Conservation (phyloP, 2,113 vertebrate genomes). For the Coptodon rendalli region DNA sequence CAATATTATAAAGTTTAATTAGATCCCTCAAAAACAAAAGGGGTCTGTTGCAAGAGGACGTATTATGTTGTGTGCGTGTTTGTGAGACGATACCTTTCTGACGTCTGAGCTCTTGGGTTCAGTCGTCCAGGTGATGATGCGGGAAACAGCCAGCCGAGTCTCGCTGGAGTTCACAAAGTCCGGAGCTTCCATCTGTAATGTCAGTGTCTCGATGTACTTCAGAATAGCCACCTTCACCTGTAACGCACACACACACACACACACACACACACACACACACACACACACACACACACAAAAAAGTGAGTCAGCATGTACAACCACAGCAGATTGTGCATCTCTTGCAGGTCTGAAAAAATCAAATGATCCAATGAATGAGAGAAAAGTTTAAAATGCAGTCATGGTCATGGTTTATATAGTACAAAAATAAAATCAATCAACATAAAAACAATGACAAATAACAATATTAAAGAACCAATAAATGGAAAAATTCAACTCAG, state of each 20-base stretch:
- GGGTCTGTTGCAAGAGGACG: not conserved
- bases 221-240: constrained; percentile 97
- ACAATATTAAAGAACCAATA: not conserved
- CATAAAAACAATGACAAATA: constrained; percentile 1
- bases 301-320: constrained; percentile 2
- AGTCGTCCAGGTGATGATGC: constrained; percentile 96
- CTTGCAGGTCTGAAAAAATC: constrained; percentile 36
- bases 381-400: not conserved
- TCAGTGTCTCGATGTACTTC: constrained; percentile 93
- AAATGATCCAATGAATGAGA: constrained; percentile 24
- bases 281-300: not conserved
- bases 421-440: not conserved
- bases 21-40: not conserved
- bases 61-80: not conserved
- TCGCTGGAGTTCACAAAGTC: constrained; percentile 97
- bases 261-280: not conserved
- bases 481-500: constrained; percentile 26
- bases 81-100: constrained; percentile 78
- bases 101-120: constrained; percentile 97
- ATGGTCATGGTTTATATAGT: constrained; percentile 6
- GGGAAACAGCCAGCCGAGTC: constrained; percentile 91
- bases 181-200: constrained; percentile 91
- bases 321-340: constrained; percentile 29
- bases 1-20: not conserved
- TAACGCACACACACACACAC: not conserved